Conservation (phyloP, 2,113 vertebrate species). For the Neolamprologus tretocephalus region DNA sequence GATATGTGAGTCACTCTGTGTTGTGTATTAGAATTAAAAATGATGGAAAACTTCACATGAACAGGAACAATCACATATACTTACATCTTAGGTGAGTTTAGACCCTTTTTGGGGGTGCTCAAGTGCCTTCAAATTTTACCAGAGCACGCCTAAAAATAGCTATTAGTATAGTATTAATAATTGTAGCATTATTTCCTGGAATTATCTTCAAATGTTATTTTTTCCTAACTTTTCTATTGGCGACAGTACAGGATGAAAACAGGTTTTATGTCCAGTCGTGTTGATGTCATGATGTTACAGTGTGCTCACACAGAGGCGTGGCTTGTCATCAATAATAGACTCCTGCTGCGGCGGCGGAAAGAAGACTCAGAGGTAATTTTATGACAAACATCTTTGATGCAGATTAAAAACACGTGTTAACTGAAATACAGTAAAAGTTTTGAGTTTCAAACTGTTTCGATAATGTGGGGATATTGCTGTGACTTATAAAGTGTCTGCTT, state of each 20-base stretch:
- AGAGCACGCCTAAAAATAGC: not conserved
- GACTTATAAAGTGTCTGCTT: not conserved
- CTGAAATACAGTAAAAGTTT: not conserved
- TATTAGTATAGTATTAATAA: not conserved
- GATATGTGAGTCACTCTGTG: not conserved
- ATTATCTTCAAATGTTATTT: not conserved
- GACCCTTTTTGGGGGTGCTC: not conserved
- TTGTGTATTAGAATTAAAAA: no score
- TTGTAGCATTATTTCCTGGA: not conserved
- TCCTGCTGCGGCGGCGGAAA: not conserved
- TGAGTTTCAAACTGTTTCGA: not conserved
- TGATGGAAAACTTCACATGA: not conserved
- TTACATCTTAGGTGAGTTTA: not conserved
- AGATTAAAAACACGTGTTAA: not conserved
- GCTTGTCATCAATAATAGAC: not conserved
- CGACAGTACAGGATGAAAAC: not conserved
- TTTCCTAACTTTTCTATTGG: not conserved
- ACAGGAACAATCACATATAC: not conserved
- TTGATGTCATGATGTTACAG: not conserved
- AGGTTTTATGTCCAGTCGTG: not conserved
- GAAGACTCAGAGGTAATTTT: not conserved
- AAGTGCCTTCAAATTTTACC: not conserved
- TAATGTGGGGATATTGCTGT: not conserved
- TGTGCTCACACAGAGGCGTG: not conserved
- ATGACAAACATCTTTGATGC: not conserved